These are phyloP conservation scores for Tryphoninae sp. DNA, from an alignment of 2,888 invertebrate species.

Conservation along the genomic window DNA sequence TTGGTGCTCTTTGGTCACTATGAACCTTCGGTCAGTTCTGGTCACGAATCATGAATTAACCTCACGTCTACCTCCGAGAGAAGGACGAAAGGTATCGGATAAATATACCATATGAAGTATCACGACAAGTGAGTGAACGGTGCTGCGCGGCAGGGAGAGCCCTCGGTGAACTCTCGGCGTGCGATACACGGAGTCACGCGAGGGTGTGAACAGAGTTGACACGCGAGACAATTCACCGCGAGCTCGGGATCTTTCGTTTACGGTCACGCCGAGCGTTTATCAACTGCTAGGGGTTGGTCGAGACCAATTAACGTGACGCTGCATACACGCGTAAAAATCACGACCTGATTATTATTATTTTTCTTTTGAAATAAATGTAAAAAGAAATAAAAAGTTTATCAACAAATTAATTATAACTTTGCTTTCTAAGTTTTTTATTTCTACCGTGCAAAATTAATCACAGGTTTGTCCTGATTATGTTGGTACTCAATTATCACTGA, in stretches of 20 bases:
- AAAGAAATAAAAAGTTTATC: conserved; percentile 2
- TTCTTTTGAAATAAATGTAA: conserved; percentile 8
- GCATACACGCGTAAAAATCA: conserved; percentile 44
- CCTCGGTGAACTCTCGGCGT: conserved; percentile 46
- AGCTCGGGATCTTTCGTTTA: conserved; percentile 47
- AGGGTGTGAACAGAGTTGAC: conserved; percentile 69
- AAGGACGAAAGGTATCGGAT: neutral
- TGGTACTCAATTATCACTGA: no score
- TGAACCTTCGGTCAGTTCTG: conserved; percentile 44
- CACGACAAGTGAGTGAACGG: conserved; percentile 64
- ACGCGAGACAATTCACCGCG: conserved; percentile 66
- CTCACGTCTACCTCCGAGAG: conserved; percentile 36
- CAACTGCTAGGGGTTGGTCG: conserved; percentile 21
- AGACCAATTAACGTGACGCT: conserved; percentile 58
- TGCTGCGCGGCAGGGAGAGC: conserved; percentile 66
- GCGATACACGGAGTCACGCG: conserved; percentile 73
- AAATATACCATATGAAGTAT: conserved; percentile 3
- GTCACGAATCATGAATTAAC: conserved; percentile 68
- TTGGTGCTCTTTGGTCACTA: conserved; percentile 3
- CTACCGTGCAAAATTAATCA: no score
- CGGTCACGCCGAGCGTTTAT: conserved; percentile 60
- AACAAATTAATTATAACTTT: neutral
- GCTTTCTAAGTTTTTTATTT: no score
- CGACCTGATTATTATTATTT: conserved; percentile 38
- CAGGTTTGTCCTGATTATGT: no score